phyloP scores from a whole-genome alignment of 2,797 vertebrate species.

The Clarias pachynema region DNA sequence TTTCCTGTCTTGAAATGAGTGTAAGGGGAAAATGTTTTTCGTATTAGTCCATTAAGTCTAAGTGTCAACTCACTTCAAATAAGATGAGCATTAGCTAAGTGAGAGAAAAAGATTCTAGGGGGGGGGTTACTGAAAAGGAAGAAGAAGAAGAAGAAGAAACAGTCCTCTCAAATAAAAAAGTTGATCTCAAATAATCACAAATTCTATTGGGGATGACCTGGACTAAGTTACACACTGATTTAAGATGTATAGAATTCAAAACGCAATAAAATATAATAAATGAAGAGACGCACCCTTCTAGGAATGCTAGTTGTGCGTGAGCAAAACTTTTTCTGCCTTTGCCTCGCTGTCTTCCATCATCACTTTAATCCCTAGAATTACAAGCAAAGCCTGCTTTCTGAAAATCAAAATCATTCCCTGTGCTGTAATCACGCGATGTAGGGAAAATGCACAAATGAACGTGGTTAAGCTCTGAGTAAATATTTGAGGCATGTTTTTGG shows the following conservation, averaged over 20 bases:
- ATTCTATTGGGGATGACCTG: constrained; percentile 34
- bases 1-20: constrained; percentile 50
- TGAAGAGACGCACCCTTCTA: constrained; percentile 19
- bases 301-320: constrained; percentile 42
- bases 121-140: not conserved
- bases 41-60: constrained; percentile 41
- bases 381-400: constrained; percentile 45
- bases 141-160: not conserved
- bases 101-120: constrained; percentile 15
- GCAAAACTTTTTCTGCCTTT: constrained; percentile 37
- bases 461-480: constrained; percentile 47
- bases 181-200: constrained; percentile 15
- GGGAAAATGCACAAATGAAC: constrained; percentile 36
- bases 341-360: constrained; percentile 49
- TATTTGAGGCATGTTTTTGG: constrained; percentile 51
- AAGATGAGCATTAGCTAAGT: constrained; percentile 24
- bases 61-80: constrained; percentile 37
- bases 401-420: constrained; percentile 45
- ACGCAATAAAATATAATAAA: constrained; percentile 46
- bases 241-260: constrained; percentile 42
- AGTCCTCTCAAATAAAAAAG: not conserved
- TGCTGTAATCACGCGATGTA: constrained; percentile 47
- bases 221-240: constrained; percentile 40
- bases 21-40: constrained; percentile 28
- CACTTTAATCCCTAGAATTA: constrained; percentile 51